Conservation (phyloP, 2,113 vertebrate species). For the Blennius ocellaris region DNA sequence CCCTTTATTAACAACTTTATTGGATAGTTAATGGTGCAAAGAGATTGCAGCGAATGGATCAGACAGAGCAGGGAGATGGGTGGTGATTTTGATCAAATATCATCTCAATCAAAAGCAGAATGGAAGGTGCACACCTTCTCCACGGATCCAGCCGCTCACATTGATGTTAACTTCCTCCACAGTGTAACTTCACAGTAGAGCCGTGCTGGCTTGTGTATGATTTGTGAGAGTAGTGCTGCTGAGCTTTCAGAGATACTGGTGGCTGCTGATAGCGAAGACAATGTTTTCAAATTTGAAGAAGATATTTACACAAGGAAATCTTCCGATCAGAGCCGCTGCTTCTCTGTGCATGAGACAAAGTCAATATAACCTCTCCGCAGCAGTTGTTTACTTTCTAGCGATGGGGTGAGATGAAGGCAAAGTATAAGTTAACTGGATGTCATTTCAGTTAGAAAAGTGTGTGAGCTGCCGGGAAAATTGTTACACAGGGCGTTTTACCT, state of each 20-base stretch:
- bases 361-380: conserved; percentile 9
- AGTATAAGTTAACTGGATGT: background rate
- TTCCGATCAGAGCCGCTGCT: background rate
- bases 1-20: conserved; percentile 30
- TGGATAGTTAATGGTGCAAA: conserved; percentile 29
- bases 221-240: background rate
- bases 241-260: background rate
- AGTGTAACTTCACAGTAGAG: background rate
- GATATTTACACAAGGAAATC: background rate
- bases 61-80: conserved; percentile 4
- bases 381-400: background rate
- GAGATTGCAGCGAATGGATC: conserved; percentile 11
- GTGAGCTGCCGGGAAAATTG: background rate
- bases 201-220: background rate
- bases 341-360: background rate
- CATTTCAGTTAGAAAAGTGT: background rate
- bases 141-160: background rate
- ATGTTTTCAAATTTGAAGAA: background rate
- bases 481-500: no score
- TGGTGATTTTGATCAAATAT: conserved; percentile 25
- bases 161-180: background rate
- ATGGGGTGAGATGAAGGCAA: background rate
- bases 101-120: conserved; percentile 21
- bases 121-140: background rate
- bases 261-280: background rate